These are phyloP conservation scores for Mustelus asterias DNA, from an alignment of 2,113 vertebrate species.

Conservation along the genomic window DNA sequence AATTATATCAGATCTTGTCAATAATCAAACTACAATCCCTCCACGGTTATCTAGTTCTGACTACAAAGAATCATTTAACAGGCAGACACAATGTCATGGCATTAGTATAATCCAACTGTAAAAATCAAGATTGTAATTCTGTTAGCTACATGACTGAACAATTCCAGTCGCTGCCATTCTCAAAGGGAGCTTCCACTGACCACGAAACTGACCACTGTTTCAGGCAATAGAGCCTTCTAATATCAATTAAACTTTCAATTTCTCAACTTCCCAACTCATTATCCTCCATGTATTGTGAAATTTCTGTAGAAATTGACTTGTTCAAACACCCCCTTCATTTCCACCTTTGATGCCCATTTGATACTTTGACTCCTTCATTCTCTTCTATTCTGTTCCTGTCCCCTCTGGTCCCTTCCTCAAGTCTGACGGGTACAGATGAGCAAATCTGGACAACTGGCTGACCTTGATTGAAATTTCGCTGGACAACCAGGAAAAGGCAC, in stretches of 20 bases:
- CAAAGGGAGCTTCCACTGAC: neutral
- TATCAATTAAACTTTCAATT: neutral
- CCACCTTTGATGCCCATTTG: neutral
- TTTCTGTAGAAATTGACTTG: neutral
- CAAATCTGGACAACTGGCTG: neutral
- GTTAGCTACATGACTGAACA: neutral
- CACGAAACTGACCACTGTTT: neutral
- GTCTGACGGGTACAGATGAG: neutral
- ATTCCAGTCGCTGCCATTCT: neutral
- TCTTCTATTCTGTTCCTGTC: neutral
- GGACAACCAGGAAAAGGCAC: neutral
- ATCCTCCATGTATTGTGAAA: neutral
- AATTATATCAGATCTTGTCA: neutral
- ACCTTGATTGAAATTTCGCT: neutral
- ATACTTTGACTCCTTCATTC: neutral
- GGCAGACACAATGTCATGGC: neutral
- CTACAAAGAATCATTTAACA: neutral
- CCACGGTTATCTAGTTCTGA: neutral
- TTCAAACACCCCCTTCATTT: neutral
- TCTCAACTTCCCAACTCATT: neutral
- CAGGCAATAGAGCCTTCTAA: neutral
- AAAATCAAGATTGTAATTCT: neutral
- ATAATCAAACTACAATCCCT: neutral
- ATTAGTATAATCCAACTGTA: neutral
- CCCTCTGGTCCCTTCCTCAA: neutral